Evolutionary conservation across 1,140 invertebrate genomes (phyloP).

Genomic region (Tyrophagus putrescentiae): DNA sequence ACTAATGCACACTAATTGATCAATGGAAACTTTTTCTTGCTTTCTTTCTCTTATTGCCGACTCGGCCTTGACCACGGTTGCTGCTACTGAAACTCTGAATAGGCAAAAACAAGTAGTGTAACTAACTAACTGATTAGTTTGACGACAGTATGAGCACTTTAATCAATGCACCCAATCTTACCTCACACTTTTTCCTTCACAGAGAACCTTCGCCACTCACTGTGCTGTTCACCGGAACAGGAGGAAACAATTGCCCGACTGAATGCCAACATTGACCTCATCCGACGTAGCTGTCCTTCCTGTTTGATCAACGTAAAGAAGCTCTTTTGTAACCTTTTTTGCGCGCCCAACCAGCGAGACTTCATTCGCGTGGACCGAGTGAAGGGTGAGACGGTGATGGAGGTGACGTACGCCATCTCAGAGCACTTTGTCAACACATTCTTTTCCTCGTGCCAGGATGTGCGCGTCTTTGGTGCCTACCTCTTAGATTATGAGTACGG

Average conservation of each 20-base stretch:
- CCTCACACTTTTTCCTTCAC: no score
- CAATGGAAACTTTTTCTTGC: no score
- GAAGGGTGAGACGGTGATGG: conserved; percentile 4
- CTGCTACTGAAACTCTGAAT: no score
- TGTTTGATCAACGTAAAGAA: conserved; percentile 16
- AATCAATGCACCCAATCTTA: no score
- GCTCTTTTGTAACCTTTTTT: conserved; percentile 18
- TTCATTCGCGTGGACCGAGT: neutral
- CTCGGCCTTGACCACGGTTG: no score
- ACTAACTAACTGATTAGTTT: no score
- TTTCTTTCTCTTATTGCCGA: no score
- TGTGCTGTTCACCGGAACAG: conserved; percentile 23
- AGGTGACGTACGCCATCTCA: conserved; percentile 15
- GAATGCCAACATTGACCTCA: conserved; percentile 14
- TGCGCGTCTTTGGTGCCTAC: conserved; percentile 14
- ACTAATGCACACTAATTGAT: no score
- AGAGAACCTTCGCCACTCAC: conserved; percentile 18
- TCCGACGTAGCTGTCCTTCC: conserved; percentile 15
- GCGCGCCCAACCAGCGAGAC: conserved; percentile 17
- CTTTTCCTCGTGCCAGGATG: conserved; percentile 13
- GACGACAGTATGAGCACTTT: no score
- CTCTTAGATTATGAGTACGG: conserved; percentile 9
- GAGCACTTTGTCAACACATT: conserved; percentile 16
- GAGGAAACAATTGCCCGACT: conserved; percentile 19
- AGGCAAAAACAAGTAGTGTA: no score